Base-by-base conservation (phyloP, 2,113 vertebrate genomes). In the Origma solitaria region DNA sequence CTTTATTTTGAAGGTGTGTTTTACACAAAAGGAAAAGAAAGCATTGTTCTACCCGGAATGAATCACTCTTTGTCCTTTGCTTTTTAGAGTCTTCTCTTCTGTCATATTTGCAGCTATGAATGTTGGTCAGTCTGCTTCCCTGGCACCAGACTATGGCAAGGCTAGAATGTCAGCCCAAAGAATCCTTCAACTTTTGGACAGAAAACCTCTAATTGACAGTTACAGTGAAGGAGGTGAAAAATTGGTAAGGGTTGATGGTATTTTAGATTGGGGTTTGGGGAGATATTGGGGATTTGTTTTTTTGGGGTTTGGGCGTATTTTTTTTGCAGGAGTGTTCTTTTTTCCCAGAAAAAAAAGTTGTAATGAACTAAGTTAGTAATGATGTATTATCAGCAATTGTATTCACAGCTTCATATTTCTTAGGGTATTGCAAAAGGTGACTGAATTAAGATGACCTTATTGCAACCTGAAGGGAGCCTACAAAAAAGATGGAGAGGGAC, bases 91-190 rank as follows among this genome's bases (percentile, higher is more conserved):
- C 71, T 97, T 90, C 87, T 86, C 93, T 86, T 90, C 95, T 21
- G 61, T 97, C 82, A 69, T 96, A 70, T 94, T 95, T 92, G 82
- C 93, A 88, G 88, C 96, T 72, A 93, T 97, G 87, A 95, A 97
- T 79, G 89, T 97, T 60, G 97, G 95, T 84, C 96, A 95, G 64
- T 86, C 94, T 57, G 87, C 93, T 80, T 96, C 96, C 71, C 53
- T 97, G 79, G 94, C 78, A 96, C 95, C 95, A 95, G 95, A 98
- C 84, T 98, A 95, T 85, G 88, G 94, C 40, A 97, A 98, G 97
- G 92, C 92, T 90, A 97, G 53, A 95, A 30, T 94, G 20, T 92
- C 89, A 93, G 92, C 89, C 27, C 97, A 95, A 92, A 96, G 83
- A 93, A 97, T 96, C 68, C 97, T 97, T 66, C 82, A 95, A 8